Conservation (phyloP, 1,140 invertebrate species). For the Macrobrachium rosenbergii region DNA sequence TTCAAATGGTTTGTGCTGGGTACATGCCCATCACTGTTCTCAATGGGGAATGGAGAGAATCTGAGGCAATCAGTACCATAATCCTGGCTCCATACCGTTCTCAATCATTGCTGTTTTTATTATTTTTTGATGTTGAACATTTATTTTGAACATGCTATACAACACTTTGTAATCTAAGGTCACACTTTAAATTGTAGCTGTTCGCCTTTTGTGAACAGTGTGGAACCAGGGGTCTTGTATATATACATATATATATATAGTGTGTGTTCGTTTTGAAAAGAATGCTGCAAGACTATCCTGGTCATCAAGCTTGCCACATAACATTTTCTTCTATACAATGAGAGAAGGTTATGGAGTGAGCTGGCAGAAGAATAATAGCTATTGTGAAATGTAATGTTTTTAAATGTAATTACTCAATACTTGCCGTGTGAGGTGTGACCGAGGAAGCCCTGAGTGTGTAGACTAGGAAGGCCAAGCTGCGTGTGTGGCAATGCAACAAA, state of each 20-base stretch:
- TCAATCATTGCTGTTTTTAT: conserved; percentile 61
- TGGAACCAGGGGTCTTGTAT: conserved; percentile 63
- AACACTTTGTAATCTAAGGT: conserved; percentile 63
- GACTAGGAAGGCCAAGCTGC: conserved; percentile 63
- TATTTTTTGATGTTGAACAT: conserved; percentile 53
- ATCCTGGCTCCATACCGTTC: conserved; percentile 64
- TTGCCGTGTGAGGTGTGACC: conserved; percentile 64
- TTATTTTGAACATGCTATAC: conserved; percentile 61
- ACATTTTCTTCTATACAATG: neutral
- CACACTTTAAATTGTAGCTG: conserved; percentile 60
- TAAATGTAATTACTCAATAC: conserved; percentile 61
- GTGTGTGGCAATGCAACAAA: conserved; percentile 61
- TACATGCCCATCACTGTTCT: neutral
- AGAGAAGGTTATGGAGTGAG: too few relatives aligned
- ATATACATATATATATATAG: conserved; percentile 21
- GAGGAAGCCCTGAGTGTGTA: conserved; percentile 63
- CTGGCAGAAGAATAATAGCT: neutral
- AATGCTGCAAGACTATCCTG: conserved; percentile 12
- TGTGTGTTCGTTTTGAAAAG: conserved; percentile 57
- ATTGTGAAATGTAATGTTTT: conserved; percentile 52
- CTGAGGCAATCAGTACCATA: conserved; percentile 61
- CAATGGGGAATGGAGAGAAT: conserved; percentile 46
- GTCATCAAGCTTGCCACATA: neutral
- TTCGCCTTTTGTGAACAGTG: conserved; percentile 63
- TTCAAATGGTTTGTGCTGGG: too few relatives aligned